Evolutionary conservation across 2,113 vertebrate genomes (phyloP), one percentile per base, ranked within the genome.

Genomic region (Pungitius pungitius): DNA sequence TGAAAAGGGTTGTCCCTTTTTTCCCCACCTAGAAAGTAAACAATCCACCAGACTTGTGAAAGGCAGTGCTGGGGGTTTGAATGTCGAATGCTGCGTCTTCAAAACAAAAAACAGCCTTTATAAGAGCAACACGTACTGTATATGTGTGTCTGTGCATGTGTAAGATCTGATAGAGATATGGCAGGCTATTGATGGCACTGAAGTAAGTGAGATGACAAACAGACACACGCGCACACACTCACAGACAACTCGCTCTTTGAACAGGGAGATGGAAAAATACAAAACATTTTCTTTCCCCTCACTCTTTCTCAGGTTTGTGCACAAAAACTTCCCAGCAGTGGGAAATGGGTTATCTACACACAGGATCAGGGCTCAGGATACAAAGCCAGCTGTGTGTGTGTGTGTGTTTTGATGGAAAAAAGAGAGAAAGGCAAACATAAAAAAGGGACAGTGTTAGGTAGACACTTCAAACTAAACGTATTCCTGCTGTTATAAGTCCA

Each of bases 171-270:
- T 57, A 11, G 14, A 39, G 75, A 88, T 75, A 14, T 43, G 61
- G 33, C 42, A 26, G n/a, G 62, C 73, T 70, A 56, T 71, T 67
- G 65, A 82, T 61, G 45, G 39, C 57, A 60, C 14, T 39, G 57
- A 45, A 81, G 78, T 75, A 80, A 85, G 76, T 26, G 39, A 86
- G 73, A 83, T 18, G 6, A 74, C 39, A 64, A 58, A 80, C 60
- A 83, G 57, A 62, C 66, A 73, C 33, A 77, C 59, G 63, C 69
- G 49, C 33, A 75, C 59, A 63, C 69, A 70, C 24, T 72, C 35
- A 72, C 65, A 78, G 67, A 75, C 6, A 73, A n/a, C 59, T 56
- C 4, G 14, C 69, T 56, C 45, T 35, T 35, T 35, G 33, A 35
- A 35, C 33, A n/a, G n/a, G 33, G 33, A 35, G 33, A 7, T 35